Evolutionary conservation across 2,888 invertebrate species (phyloP), one percentile per base, ranked within the genome.

Genomic region (Stramonita haemastoma): DNA sequence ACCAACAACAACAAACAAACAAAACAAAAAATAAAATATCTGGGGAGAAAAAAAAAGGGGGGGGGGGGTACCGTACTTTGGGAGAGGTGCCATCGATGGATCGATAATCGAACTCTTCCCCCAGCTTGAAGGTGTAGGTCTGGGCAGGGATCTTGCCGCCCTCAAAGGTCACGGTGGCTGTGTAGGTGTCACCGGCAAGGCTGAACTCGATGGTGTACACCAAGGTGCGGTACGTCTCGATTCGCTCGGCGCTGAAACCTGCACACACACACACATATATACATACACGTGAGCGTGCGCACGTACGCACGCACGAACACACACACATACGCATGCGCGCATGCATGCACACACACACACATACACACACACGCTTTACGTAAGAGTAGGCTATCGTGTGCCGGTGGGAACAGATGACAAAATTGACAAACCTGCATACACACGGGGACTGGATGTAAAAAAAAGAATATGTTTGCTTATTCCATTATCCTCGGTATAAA

Each of bases 61-160:
- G 32, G 0, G 15, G 32, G 19, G 32, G 15, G 11, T 19, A 6
- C 79, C 81, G 29, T 66, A 87, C 87, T 60, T 87, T 83, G 26
- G 88, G 88, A 32, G 83, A 83, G 36, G 88, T 84, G 26, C 88
- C 88, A 19, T 88, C 88, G 19, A 88, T 83, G 83, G 88, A 81
- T 6, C 60, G 29, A 66, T 84, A 84, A 83, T 84, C 83, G 70
- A 88, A 83, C 36, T 83, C 36, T 36, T 84, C 88, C 17, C 88
- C 88, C 56, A 88, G 83, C 32, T 88, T 88, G 88, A 88, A 88
- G 81, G 88, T 66, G 88, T 88, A 88, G 60, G 81, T 83, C 88
- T 88, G 88, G 32, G 88, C 29, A 17, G 88, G 88, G 66, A 88
- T 66, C n/a, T 57, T 17, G 4, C 83, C 88, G 5, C 36, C 46